A percentile compares a stretch with the other conserved stretches of the same genome.
Conservation (phyloP, 1,140 invertebrate genomes). For the Sweltsa coloradensis region DNA sequence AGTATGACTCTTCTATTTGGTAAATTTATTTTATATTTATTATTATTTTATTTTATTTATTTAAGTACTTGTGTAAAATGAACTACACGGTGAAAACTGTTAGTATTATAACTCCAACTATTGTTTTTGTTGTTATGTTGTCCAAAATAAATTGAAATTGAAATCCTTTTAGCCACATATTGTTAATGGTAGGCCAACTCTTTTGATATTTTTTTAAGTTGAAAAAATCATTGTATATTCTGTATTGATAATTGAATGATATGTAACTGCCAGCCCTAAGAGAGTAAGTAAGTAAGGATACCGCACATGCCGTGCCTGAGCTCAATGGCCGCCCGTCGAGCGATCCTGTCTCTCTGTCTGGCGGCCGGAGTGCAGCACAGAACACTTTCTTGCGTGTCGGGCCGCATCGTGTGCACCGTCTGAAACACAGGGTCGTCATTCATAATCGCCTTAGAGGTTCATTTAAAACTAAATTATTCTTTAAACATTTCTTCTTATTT, state of each 20-base stretch:
- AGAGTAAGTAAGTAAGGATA: constrained; percentile 30
- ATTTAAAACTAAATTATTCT: background rate
- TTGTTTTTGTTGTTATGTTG: background rate
- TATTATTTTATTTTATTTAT: too few relatives aligned
- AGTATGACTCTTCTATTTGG: too few relatives aligned
- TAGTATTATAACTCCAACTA: background rate
- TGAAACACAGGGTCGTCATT: background rate
- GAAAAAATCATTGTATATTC: background rate
- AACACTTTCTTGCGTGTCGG: constrained; percentile 5
- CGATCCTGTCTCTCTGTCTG: constrained; percentile 72
- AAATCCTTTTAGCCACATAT: too few relatives aligned
- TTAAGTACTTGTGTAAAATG: too few relatives aligned
- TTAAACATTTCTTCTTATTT: background rate
- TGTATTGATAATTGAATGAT: background rate
- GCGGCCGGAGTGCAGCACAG: constrained; percentile 42
- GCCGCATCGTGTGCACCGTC: background rate
- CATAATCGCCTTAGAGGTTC: background rate
- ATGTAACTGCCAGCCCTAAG: background rate
- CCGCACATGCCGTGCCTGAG: constrained; percentile 98
- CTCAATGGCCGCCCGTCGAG: constrained; percentile 84
- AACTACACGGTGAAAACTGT: too few relatives aligned
- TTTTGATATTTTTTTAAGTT: background rate
- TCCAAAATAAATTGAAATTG: too few relatives aligned
- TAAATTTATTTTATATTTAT: too few relatives aligned
- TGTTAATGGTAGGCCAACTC: too few relatives aligned